phyloP scores from a whole-genome alignment of 2,797 vertebrate species.

The Micromesistius poutassou region DNA sequence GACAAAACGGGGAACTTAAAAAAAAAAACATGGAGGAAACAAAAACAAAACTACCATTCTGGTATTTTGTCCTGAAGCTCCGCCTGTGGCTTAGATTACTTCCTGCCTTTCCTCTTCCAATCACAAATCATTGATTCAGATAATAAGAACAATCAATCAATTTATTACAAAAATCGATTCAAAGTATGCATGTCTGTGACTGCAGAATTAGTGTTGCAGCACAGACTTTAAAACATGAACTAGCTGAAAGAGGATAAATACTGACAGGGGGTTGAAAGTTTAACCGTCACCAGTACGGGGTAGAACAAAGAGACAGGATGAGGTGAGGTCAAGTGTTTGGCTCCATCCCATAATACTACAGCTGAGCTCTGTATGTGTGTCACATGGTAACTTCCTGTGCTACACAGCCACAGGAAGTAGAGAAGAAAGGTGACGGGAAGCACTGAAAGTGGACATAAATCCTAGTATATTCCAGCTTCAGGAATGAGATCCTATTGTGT shows the following conservation, averaged over 20 bases:
- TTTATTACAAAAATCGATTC: neutral
- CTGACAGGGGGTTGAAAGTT: neutral
- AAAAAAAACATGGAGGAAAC: neutral
- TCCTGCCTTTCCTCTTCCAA: neutral
- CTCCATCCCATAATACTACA: conserved; percentile 17
- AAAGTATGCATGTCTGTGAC: neutral
- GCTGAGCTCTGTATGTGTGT: conserved; percentile 6
- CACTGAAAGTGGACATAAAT: neutral
- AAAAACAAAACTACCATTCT: neutral
- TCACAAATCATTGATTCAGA: neutral
- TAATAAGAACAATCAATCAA: neutral
- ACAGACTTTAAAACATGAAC: neutral
- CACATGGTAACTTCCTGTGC: conserved; percentile 36
- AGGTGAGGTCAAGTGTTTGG: conserved; percentile 28
- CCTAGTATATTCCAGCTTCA: neutral
- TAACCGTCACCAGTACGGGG: neutral
- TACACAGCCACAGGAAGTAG: conserved; percentile 23
- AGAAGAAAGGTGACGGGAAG: neutral
- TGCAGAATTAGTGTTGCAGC: neutral
- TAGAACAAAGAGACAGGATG: conserved; percentile 13
- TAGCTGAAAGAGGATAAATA: neutral
- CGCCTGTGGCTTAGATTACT: neutral
- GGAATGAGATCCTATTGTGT: neutral
- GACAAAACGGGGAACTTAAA: neutral
- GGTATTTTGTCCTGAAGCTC: neutral